These are phyloP conservation scores for Lutjanus argentimaculatus DNA, from an alignment of 2,797 vertebrate species.

Conservation along the genomic window DNA sequence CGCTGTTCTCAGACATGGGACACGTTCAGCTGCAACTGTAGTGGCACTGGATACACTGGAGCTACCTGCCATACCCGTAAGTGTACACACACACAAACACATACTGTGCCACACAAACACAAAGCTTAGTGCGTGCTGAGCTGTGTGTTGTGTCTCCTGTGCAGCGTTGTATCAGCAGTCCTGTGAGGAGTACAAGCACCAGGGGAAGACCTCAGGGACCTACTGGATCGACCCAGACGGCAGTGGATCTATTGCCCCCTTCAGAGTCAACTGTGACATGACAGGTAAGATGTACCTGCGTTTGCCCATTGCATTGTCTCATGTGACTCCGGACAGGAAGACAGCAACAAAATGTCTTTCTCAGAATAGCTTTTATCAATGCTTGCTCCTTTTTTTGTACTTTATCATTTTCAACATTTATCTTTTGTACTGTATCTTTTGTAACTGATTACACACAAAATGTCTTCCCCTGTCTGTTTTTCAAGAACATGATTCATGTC, in stretches of 20 bases:
- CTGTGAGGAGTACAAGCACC: constrained; percentile 96
- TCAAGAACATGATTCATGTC: not conserved
- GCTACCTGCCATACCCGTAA: constrained; percentile 97
- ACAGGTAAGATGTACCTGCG: constrained; percentile 87
- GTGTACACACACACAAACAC: constrained; percentile 52
- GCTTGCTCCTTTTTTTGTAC: not conserved
- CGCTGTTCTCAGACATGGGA: constrained; percentile 96
- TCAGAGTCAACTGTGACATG: constrained; percentile 96
- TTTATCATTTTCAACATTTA: not conserved
- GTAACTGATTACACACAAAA: not conserved
- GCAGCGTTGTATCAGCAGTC: constrained; percentile 95
- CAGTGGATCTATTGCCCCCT: constrained; percentile 91
- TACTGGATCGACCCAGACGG: constrained; percentile 98
- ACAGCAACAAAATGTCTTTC: not conserved
- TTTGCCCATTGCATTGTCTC: not conserved
- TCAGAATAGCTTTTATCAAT: not conserved
- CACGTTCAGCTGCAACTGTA: constrained; percentile 94
- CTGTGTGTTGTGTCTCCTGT: constrained; percentile 28
- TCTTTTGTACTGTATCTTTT: not conserved
- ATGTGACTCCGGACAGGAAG: not conserved
- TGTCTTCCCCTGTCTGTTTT: not conserved
- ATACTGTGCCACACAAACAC: not conserved
- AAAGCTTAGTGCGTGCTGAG: constrained; percentile 11
- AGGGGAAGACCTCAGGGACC: constrained; percentile 91
- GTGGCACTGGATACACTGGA: constrained; percentile 93